phyloP scores from a whole-genome alignment of 1,140 invertebrate genomes.

The Lethocerus indicus region DNA sequence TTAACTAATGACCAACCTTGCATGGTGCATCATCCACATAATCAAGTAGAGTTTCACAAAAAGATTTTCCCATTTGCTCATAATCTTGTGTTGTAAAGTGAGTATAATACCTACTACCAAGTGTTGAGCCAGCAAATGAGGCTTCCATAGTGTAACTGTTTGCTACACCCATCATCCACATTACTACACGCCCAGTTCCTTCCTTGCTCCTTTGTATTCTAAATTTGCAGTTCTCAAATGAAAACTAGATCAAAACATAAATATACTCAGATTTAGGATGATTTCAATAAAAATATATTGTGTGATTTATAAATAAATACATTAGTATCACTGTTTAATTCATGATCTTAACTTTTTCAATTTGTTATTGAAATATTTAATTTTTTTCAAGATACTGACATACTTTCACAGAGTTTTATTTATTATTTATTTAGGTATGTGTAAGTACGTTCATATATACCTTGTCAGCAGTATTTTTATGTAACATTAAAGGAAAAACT shows the following conservation, averaged over 20 bases:
- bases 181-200: constrained; percentile 79
- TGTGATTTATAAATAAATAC: neutral
- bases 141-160: constrained; percentile 92
- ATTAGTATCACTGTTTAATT: too few species aligned
- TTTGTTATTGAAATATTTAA: too few species aligned
- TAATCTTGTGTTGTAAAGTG: constrained; percentile 73
- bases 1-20: constrained; percentile 51
- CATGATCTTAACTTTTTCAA: neutral
- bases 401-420: neutral
- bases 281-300: constrained; percentile 6
- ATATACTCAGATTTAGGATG: neutral
- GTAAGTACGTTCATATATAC: constrained; percentile 28
- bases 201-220: constrained; percentile 82
- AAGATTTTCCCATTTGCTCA: constrained; percentile 66
- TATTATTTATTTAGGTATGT: neutral
- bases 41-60: constrained; percentile 82
- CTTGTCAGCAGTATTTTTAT: constrained; percentile 83
- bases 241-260: constrained; percentile 49
- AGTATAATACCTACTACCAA: constrained; percentile 61
- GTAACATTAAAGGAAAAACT: constrained; percentile 81
- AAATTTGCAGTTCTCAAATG: constrained; percentile 86
- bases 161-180: constrained; percentile 85
- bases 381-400: too few species aligned
- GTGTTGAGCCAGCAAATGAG: constrained; percentile 73
- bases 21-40: constrained; percentile 75